Conservation (phyloP, 2,888 invertebrate genomes). For the Eupithecia inturbata region DNA sequence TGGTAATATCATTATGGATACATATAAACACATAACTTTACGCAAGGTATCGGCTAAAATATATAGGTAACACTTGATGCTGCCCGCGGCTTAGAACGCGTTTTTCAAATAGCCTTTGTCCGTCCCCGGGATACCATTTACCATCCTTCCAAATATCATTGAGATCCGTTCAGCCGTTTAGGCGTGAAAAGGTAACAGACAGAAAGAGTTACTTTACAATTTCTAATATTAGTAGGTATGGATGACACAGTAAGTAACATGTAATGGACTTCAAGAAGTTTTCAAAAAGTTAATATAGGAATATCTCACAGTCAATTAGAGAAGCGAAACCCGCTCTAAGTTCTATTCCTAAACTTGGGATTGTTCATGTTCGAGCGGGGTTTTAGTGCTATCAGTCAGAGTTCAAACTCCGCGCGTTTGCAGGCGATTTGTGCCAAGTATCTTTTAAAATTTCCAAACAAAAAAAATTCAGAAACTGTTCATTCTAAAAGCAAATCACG, state of each 20-base stretch:
- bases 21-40: not conserved
- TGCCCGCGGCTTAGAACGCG: too few species aligned
- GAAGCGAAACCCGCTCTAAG: not conserved
- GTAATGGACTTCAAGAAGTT: not conserved
- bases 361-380: not conserved
- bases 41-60: not conserved
- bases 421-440: not conserved
- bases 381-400: not conserved
- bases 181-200: too few species aligned
- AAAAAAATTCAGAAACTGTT: not conserved
- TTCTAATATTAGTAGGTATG: too few species aligned
- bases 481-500: constrained; percentile 24
- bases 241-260: not conserved
- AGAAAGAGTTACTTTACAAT: too few species aligned
- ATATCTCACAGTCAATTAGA: not conserved
- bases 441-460: not conserved
- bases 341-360: not conserved
- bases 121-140: too few species aligned
- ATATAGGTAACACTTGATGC: too few species aligned
- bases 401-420: not conserved
- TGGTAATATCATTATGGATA: not conserved
- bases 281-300: not conserved
- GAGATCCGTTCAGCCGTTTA: too few species aligned
- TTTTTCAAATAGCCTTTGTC: too few species aligned
- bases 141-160: too few species aligned